Conservation (phyloP, 2,888 invertebrate genomes). For the Campoplex nolae region DNA sequence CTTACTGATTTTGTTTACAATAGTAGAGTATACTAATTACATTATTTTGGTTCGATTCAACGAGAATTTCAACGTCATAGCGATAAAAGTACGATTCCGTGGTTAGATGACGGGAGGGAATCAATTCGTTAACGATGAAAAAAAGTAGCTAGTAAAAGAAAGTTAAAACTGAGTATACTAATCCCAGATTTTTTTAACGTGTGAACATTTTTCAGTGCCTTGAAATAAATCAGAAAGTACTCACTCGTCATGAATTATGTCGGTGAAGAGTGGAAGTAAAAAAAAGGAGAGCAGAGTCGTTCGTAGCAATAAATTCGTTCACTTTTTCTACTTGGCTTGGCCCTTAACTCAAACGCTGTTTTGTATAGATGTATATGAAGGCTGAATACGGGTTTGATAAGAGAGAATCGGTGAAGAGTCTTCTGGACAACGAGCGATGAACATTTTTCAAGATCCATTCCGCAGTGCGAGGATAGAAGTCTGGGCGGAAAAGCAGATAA, state of each 20-base stretch:
- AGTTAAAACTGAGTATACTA: neutral
- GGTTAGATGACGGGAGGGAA: neutral
- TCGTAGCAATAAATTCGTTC: slow-evolving; percentile 45
- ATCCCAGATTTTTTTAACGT: neutral
- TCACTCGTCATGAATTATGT: slow-evolving; percentile 2
- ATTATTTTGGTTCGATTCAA: neutral
- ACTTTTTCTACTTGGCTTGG: slow-evolving; percentile 13
- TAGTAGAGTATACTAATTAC: neutral
- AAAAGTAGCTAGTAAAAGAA: neutral
- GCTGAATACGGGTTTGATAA: slow-evolving; percentile 27
- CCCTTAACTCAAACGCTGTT: neutral
- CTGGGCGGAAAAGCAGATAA: slow-evolving; percentile 40
- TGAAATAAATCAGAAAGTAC: neutral
- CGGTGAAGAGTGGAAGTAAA: neutral
- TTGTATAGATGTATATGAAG: slow-evolving; percentile 22
- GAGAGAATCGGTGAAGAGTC: slow-evolving; percentile 38
- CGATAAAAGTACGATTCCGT: neutral
- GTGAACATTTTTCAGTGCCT: neutral
- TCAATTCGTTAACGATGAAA: neutral
- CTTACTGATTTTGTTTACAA: neutral
- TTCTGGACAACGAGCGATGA: slow-evolving; percentile 41
- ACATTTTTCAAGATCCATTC: slow-evolving; percentile 56
- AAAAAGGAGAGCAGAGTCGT: neutral
- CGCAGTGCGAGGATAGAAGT: slow-evolving; percentile 33
- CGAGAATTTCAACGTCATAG: neutral